Evolutionary conservation across 2,113 vertebrate genomes (phyloP).

Genomic region (Embiotoca jacksoni): DNA sequence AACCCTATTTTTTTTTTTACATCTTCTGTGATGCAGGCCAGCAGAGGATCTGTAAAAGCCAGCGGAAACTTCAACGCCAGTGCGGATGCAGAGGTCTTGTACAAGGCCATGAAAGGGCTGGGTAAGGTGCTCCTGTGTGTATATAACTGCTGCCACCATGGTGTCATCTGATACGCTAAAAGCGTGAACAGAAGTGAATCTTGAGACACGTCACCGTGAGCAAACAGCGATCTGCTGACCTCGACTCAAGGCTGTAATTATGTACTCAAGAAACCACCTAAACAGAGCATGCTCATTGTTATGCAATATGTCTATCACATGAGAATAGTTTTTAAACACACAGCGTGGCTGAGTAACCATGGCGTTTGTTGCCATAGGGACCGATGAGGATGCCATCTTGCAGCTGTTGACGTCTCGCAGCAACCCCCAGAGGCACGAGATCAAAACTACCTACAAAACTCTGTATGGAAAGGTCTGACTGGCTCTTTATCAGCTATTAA

Average conservation of each 20-base stretch:
- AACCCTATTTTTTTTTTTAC: constrained; percentile 9
- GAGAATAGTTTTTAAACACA: constrained; percentile 12
- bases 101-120: constrained; percentile 96
- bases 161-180: constrained; percentile 18
- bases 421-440: constrained; percentile 93
- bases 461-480: constrained; percentile 91
- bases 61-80: constrained; percentile 89
- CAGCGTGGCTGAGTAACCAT: constrained; percentile 37
- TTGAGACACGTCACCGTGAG: constrained; percentile 26
- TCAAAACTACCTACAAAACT: constrained; percentile 90
- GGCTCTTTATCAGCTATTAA: background rate
- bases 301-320: background rate
- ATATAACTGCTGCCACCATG: background rate
- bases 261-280: background rate
- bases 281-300: background rate
- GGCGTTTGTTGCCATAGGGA: constrained; percentile 84
- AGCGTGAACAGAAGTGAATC: constrained; percentile 28
- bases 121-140: constrained; percentile 83
- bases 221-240: constrained; percentile 25
- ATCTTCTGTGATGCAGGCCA: constrained; percentile 73
- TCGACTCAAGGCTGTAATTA: constrained; percentile 35
- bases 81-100: constrained; percentile 89
- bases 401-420: constrained; percentile 88
- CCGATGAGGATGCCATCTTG: constrained; percentile 92
- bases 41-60: constrained; percentile 88